Percentiles rank a stretch among this genome's conserved stretches.
These are phyloP conservation scores for Menura novaehollandiae DNA, from an alignment of 2,113 vertebrate species.

Conservation along the genomic window DNA sequence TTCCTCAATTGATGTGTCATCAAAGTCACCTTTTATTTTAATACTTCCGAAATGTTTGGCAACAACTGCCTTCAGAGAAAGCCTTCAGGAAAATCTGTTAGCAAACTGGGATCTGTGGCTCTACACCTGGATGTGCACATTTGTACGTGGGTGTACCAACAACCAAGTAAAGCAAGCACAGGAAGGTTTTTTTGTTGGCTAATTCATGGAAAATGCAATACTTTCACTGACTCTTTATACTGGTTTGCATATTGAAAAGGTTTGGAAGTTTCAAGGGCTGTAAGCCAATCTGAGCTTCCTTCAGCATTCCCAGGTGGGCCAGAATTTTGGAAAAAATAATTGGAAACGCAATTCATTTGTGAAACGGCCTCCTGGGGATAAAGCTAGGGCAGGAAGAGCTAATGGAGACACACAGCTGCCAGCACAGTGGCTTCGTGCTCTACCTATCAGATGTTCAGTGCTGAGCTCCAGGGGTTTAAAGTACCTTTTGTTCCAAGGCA, in stretches of 20 bases:
- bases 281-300: background rate
- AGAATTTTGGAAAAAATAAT: background rate
- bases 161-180: background rate
- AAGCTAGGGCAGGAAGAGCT: background rate
- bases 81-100: background rate
- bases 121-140: background rate
- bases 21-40: background rate
- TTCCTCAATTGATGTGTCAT: background rate
- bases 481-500: background rate
- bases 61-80: background rate
- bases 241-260: background rate
- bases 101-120: background rate
- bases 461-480: background rate
- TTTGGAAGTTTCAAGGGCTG: background rate
- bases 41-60: background rate
- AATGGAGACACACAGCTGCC: background rate
- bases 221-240: background rate
- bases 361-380: background rate
- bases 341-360: background rate
- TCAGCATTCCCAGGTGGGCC: background rate
- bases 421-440: background rate
- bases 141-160: background rate
- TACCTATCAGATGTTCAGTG: background rate
- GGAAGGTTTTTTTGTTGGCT: background rate
- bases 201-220: background rate